Evolutionary conservation across 2,888 invertebrate genomes (phyloP), one percentile per base, ranked within the genome.

Genomic region (Laspeyria flexula): DNA sequence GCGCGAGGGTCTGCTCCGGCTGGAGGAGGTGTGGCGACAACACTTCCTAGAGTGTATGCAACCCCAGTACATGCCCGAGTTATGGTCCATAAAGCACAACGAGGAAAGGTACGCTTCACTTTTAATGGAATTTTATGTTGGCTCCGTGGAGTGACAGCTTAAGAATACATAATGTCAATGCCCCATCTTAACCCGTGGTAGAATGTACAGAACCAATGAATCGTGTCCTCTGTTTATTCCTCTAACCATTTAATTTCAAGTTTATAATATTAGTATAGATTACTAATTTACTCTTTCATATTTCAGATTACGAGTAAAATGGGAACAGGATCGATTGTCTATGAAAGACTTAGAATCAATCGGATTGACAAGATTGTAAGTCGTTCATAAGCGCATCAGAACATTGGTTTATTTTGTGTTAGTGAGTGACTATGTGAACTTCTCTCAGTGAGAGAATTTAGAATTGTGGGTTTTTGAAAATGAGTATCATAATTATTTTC

Each of bases 31-130:
- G 52, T 97, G 97, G 97, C 86, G 97, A 7, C 90, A 95, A 65
- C 96, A 97, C 79, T 97, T 97, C 81, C 73, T 97, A 1, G 77
- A 86, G 0, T 90, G 93, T 1, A 97, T 97, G 97, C 79, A 93
- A 42, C 97, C 97, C 0, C 85, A 92, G 56, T 93, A 90, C 83
- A 86, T 97, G 81, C 97, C 97, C 0, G 83, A 92, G 1, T 85
- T 95, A 42, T 97, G 97, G 97, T 96, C 96, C 18, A 88, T 96
- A 15, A 94, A 93, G 65, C 96, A 96, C 79, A 95, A 95, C 77
- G 94, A 94, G 65, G 93, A 96, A 73, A 93, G 95, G 93, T 93
- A 29, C 18, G 46, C 13, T n/a, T n/a, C n/a, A n/a, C n/a, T n/a
- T n/a, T n/a, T n/a, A n/a, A n/a, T n/a, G n/a, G n/a, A n/a, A n/a